A percentile compares a stretch with the other conserved stretches of the same genome.
These are phyloP conservation scores for Seira sanloemensis DNA, from an alignment of 2,888 invertebrate species.

Conservation along the genomic window DNA sequence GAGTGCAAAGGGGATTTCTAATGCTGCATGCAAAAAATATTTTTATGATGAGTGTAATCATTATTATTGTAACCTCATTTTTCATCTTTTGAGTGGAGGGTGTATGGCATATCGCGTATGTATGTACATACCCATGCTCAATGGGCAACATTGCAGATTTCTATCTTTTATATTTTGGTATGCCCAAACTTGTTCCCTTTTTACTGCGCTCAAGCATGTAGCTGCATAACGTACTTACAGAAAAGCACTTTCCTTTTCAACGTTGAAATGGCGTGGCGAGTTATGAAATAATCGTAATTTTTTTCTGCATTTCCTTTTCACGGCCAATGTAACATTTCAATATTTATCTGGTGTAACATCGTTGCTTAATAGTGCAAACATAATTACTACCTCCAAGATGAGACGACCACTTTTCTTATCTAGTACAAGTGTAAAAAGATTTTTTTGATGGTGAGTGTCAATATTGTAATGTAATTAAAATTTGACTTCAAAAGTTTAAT, in stretches of 20 bases:
- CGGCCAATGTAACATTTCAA: slow-evolving; percentile 43
- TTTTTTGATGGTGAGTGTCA: neutral
- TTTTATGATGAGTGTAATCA: slow-evolving; percentile 24
- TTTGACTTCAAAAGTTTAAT: too few relatives aligned
- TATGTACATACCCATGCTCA: neutral
- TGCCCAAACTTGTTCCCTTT: neutral
- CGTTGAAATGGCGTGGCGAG: neutral
- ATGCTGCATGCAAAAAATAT: slow-evolving; percentile 20
- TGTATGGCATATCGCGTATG: neutral
- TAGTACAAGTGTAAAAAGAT: neutral
- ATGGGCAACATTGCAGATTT: too few relatives aligned
- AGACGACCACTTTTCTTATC: neutral
- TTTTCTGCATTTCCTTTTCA: slow-evolving; percentile 50
- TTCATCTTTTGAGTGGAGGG: neutral
- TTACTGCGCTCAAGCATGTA: too few relatives aligned
- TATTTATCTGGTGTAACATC: neutral
- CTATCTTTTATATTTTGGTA: neutral
- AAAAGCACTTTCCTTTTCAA: slow-evolving; percentile 1
- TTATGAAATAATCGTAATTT: slow-evolving; percentile 21
- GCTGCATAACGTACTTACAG: too few relatives aligned
- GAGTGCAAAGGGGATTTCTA: neutral
- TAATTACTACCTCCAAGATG: slow-evolving; percentile 24
- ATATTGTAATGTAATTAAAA: neutral
- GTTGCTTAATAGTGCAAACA: slow-evolving; percentile 31
- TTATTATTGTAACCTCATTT: slow-evolving; percentile 42